These are phyloP conservation scores for Luperina nickerlii DNA, from an alignment of 2,888 invertebrate species.

Conservation along the genomic window DNA sequence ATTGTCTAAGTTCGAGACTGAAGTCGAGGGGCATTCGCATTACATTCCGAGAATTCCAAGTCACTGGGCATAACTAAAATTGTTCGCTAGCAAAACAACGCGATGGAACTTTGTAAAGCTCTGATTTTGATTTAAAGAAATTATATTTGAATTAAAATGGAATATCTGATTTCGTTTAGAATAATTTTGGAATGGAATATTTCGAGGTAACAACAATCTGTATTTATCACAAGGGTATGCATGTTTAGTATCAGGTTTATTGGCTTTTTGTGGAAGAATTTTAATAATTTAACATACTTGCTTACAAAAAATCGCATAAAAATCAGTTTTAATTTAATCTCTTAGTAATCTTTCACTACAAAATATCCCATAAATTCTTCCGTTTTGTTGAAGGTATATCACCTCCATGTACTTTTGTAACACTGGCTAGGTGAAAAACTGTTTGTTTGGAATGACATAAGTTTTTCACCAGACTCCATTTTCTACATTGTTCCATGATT, in stretches of 20 bases:
- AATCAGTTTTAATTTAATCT: conserved; percentile 19
- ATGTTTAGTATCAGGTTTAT: neutral
- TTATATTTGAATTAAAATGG: conserved; percentile 55
- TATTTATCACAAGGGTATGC: conserved; percentile 5
- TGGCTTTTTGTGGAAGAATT: neutral
- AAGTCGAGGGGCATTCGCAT: conserved; percentile 72
- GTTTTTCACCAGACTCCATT: no score
- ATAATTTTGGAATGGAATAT: conserved; percentile 30
- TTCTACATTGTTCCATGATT: no score
- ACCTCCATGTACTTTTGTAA: no score
- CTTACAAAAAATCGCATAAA: neutral
- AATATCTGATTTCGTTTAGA: conserved; percentile 42
- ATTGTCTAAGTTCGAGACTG: conserved; percentile 79
- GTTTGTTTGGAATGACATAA: no score
- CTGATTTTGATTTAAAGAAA: conserved; percentile 69
- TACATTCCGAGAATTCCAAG: conserved; percentile 77
- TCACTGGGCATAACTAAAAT: conserved; percentile 80
- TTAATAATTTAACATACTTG: no score
- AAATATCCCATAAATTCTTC: conserved; percentile 44
- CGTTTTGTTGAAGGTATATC: no score
- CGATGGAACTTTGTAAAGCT: conserved; percentile 68
- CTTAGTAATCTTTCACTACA: conserved; percentile 19
- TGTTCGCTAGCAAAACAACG: conserved; percentile 77
- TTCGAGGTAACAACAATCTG: conserved; percentile 25
- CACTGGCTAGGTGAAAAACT: no score